Conservation (phyloP, 2,888 invertebrate genomes). For the Molorchus minor region DNA sequence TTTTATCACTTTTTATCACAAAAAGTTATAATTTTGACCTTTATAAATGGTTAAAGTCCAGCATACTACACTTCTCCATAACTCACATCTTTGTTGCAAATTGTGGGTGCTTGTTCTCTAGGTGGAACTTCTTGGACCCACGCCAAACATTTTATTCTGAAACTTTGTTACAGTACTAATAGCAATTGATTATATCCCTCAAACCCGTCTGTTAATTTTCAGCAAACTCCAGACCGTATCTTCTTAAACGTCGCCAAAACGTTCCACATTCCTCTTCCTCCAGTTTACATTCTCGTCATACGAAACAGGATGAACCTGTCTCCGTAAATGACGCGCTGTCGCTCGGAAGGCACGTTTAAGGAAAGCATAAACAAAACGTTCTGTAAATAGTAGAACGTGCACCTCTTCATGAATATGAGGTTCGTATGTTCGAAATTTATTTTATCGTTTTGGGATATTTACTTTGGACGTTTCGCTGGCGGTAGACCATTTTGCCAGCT, state of each 20-base stretch:
- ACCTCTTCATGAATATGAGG: constrained; percentile 7
- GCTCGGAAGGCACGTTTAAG: constrained; percentile 3
- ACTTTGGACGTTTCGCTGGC: not conserved
- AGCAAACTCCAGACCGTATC: not conserved
- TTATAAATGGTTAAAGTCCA: no score
- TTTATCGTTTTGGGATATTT: not conserved
- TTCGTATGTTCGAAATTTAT: not conserved
- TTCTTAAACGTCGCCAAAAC: not conserved
- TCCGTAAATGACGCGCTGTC: constrained; percentile 17
- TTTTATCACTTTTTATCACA: no score
- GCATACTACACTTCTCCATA: no score
- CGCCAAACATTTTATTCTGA: no score
- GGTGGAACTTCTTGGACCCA: no score
- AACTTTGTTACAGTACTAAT: no score
- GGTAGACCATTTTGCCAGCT: no score
- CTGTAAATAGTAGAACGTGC: not conserved
- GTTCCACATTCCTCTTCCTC: not conserved
- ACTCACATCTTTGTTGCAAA: no score
- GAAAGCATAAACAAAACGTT: constrained; percentile 18
- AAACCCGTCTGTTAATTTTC: no score
- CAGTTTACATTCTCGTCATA: constrained; percentile 4
- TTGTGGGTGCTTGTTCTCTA: no score
- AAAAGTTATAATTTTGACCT: no score
- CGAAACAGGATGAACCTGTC: constrained; percentile 37
- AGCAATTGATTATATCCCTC: no score